Evolutionary conservation across 2,113 vertebrate genomes (phyloP).

Genomic region (Brachypodius melanocephalos): DNA sequence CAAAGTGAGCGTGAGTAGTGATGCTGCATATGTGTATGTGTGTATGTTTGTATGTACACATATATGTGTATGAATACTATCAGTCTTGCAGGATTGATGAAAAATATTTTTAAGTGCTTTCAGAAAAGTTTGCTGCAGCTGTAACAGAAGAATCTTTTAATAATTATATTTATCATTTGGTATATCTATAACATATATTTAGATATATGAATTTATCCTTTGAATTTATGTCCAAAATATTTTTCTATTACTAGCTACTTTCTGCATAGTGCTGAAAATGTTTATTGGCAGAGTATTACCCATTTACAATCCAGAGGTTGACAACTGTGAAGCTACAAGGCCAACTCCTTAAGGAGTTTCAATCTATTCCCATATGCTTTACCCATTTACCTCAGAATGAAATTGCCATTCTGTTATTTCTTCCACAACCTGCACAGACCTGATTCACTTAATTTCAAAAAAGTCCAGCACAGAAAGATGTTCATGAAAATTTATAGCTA

Average conservation of each 20-base stretch:
- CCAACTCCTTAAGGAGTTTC: not conserved
- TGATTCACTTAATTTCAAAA: not conserved
- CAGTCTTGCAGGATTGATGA: not conserved
- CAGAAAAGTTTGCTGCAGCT: not conserved
- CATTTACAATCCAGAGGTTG: not conserved
- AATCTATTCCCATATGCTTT: not conserved
- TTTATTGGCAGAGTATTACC: not conserved
- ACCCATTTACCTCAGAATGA: not conserved
- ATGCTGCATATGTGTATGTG: accelerated
- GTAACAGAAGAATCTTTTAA: not conserved
- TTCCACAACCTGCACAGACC: not conserved
- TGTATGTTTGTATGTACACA: not conserved
- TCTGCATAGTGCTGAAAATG: not conserved
- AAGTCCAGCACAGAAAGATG: not conserved
- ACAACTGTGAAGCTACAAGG: not conserved
- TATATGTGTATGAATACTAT: not conserved
- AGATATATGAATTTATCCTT: not conserved
- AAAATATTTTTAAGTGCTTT: not conserved
- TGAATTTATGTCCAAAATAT: not conserved
- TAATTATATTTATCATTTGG: not conserved
- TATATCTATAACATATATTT: not conserved
- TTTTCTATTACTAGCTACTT: not conserved
- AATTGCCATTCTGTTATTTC: not conserved
- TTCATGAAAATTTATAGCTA: not conserved
- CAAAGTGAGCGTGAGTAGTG: not conserved